Evolutionary conservation across 1,140 invertebrate species (phyloP), one percentile per base, ranked within the genome.

Genomic region (Drosophila kurseongensis): DNA sequence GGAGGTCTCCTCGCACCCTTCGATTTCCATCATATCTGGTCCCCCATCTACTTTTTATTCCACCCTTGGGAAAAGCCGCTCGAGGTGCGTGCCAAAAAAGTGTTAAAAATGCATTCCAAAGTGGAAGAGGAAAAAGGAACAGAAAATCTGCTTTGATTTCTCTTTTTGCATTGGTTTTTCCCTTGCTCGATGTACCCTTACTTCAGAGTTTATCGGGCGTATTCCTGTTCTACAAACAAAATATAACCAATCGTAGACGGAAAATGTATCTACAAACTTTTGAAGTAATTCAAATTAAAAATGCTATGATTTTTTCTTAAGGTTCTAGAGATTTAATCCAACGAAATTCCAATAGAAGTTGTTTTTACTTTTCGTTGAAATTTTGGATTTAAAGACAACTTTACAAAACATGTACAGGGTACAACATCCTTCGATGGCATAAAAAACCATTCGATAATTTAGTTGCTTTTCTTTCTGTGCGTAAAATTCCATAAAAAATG

Each of bases 81-180:
- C 27, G 52, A 50, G 65, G 58, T 71, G 67, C 67, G 67, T 71
- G 44, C 65, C 68, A 68, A 72, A 72, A 72, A 72, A 72, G 68
- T 72, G 68, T 72, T 72, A 71, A 72, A 72, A 72, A 72, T 58
- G 68, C 68, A 71, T 71, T 72, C 13, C 38, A 35, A 13, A 12
- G 16, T 14, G 41, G 36, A 42, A 23, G 18, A 12, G 48, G 12
- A 38, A 44, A 65, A 7, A 12, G 12, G 32, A 1, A 40, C 47
- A n/a, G 4, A 65, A 72, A 71, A 72, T 42, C 66, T 48, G 66
- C 68, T 48, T 71, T 72, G 68, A 72, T 72, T 72, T 72, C 35
- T 32, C n/a, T 18, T 10, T 13, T 36, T 47, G 12, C 32, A 14
- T 14, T 54, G 23, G 36, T 18, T 35, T 66, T 47, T 38, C 41